Conservation (phyloP, 2,888 invertebrate species). For the Sycophila texana region DNA sequence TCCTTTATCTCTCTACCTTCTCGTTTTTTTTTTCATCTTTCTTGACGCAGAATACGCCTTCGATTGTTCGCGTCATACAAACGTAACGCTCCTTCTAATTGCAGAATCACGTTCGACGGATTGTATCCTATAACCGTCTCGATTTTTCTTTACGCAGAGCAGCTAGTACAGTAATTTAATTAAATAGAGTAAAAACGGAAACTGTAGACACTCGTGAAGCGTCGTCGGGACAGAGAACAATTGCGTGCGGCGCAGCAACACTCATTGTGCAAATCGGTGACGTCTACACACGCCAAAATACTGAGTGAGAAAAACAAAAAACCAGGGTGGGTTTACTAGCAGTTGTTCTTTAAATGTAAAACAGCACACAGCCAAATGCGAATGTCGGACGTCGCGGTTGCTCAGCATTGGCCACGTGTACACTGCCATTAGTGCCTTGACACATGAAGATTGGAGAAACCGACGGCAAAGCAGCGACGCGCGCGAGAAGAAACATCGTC, state of each 20-base stretch:
- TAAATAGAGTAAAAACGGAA: no score
- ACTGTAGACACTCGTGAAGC: not conserved
- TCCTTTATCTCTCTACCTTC: not conserved
- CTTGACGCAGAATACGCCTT: not conserved
- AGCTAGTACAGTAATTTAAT: no score
- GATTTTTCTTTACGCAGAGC: no score
- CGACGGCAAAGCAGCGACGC: not conserved
- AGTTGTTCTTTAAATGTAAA: not conserved
- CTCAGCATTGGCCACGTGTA: not conserved
- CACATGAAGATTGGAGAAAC: not conserved
- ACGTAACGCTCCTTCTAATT: not conserved
- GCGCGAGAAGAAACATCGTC: no score
- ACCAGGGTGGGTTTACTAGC: not conserved
- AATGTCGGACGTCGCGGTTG: not conserved
- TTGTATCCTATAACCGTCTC: no score
- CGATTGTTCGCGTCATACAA: not conserved
- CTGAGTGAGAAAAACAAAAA: not conserved
- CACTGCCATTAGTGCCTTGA: not conserved
- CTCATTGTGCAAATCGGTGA: slow-evolving; percentile 8
- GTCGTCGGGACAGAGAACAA: not conserved
- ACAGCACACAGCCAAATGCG: not conserved
- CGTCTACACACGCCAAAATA: not conserved
- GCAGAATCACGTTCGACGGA: not conserved
- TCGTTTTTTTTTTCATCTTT: not conserved
- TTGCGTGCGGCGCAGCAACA: slow-evolving; percentile 22